Conservation (phyloP, 2,888 invertebrate genomes). For the Acronicta psi region DNA sequence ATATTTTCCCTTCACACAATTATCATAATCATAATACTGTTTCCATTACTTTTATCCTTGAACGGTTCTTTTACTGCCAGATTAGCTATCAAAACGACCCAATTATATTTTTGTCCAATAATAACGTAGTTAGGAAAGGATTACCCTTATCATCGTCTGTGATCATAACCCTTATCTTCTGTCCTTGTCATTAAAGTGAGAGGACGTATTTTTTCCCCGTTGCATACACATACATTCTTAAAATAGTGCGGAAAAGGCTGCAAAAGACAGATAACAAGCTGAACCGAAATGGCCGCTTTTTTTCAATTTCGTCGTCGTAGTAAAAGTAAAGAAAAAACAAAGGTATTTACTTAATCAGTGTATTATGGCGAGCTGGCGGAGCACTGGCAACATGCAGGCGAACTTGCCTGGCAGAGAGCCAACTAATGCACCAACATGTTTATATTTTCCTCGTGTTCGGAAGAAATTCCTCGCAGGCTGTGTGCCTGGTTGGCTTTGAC, state of each 20-base stretch:
- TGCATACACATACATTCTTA: not conserved
- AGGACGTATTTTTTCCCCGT: too few relatives aligned
- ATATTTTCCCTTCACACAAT: slow-evolving; percentile 7
- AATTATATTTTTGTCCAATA: too few relatives aligned
- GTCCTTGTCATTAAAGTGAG: too few relatives aligned
- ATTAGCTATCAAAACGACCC: too few relatives aligned
- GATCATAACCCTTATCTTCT: too few relatives aligned
- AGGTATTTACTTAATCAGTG: slow-evolving; percentile 55
- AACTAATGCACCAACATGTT: slow-evolving; percentile 58
- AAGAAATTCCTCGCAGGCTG: slow-evolving; percentile 47
- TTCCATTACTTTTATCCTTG: not conserved
- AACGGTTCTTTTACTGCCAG: too few relatives aligned
- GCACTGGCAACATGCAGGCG: slow-evolving; percentile 45
- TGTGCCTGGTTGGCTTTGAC: slow-evolving; percentile 51
- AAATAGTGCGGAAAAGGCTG: slow-evolving; percentile 22
- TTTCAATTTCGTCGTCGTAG: slow-evolving; percentile 41
- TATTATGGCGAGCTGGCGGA: slow-evolving; percentile 36
- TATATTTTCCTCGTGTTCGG: slow-evolving; percentile 48
- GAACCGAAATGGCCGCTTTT: slow-evolving; percentile 38
- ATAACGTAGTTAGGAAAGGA: too few relatives aligned
- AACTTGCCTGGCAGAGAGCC: slow-evolving; percentile 49
- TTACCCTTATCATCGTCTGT: too few relatives aligned
- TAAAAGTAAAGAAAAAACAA: slow-evolving; percentile 44
- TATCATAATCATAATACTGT: not conserved
- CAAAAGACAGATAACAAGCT: slow-evolving; percentile 46